Conservation (phyloP, 2,888 invertebrate genomes). For the Agrotis segetum region DNA sequence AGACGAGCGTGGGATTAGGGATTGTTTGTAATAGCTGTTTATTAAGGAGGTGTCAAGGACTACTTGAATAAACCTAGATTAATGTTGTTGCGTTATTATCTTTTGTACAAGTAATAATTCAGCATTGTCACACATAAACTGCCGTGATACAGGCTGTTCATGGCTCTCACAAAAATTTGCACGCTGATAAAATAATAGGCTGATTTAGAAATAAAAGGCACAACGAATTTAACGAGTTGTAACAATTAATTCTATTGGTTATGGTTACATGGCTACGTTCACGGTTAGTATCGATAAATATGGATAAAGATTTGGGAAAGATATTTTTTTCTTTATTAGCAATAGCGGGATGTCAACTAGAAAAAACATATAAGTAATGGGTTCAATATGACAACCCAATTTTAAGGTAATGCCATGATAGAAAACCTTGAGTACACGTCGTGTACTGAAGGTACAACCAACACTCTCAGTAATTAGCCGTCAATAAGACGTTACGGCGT, state of each 20-base stretch:
- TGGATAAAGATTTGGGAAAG: too few relatives aligned
- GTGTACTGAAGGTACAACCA: too few relatives aligned
- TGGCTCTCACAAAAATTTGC: conserved; percentile 22
- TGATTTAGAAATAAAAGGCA: neutral
- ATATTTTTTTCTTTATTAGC: too few relatives aligned
- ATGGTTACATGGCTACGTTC: neutral
- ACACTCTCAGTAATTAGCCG: conserved; percentile 35
- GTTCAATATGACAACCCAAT: neutral
- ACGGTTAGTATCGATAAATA: neutral
- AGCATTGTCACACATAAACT: conserved; percentile 56
- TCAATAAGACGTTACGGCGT: conserved; percentile 42
- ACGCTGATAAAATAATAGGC: conserved; percentile 16
- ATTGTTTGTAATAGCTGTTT: conserved; percentile 78
- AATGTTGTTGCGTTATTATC: conserved; percentile 57
- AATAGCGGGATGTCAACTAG: too few relatives aligned
- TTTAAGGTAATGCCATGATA: conserved; percentile 15
- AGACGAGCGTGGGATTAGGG: conserved; percentile 81
- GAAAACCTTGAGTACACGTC: conserved; percentile 17
- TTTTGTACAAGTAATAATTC: conserved; percentile 56
- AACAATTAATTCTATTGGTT: neutral
- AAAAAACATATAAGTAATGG: neutral
- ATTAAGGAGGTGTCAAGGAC: conserved; percentile 81
- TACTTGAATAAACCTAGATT: conserved; percentile 57
- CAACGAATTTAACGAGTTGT: neutral
- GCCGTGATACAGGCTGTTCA: conserved; percentile 15